Base-by-base conservation (phyloP, 2,113 vertebrate species). In the Phyllopteryx taeniolatus region DNA sequence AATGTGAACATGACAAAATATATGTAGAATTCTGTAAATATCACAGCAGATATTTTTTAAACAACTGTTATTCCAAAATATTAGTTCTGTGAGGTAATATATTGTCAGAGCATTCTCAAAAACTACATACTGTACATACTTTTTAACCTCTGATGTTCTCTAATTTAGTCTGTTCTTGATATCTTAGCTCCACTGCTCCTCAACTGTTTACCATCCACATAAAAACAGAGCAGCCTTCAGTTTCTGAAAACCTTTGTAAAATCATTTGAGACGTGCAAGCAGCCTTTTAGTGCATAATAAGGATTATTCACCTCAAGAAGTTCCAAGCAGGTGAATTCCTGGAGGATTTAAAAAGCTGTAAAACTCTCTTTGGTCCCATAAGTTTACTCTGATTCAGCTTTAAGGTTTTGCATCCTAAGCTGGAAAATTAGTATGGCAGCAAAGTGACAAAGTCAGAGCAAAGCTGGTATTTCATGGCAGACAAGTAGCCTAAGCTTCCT, bases 341-440 rank as follows among this genome's bases (percentile, higher is more conserved):
- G 42, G 9, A 63, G 77, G 79, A 71, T 77, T 85, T 67, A 77
- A 62, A 73, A 74, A 65, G 65, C 77, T 64, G 15, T 56, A 42
- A 73, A 80, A 74, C 31, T 76, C 73, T 46, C 17, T 60, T 57
- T 60, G 66, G 44, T 82, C 74, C 80, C 66, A 70, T 63, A 63
- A 27, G 64, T 78, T 81, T 59, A 76, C 39, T 67, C 44, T 73
- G 78, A 65, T 57, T 81, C 70, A 15, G 44, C 73, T 85, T 77
- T 74, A 57, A 77, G 75, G 75, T 80, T 85, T 79, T 73, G 56
- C 66, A 70, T 77, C 63, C 69, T 83, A 85, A 85, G 77, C 77
- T 53, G 47, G 60, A 61, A 73, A 80, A 72, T 78, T 83, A 79
- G 70, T 53, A 76, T 35, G 43, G 75, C 73, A 75, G 62, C 51